These are phyloP conservation scores for Aelia acuminata DNA, from an alignment of 2,888 invertebrate species.

Conservation along the genomic window DNA sequence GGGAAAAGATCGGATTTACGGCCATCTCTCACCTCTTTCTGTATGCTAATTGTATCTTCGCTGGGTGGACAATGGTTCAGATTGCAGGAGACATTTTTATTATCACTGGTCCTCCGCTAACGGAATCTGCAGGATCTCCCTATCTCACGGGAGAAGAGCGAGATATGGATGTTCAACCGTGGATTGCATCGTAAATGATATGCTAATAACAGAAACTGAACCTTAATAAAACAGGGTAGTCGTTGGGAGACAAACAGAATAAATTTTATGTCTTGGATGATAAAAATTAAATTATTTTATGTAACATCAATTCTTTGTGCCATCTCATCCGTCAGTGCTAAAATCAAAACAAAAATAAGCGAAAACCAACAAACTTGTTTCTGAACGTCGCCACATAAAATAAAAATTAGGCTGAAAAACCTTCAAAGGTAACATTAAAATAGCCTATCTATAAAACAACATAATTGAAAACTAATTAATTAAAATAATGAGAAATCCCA, in stretches of 20 bases:
- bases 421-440: no score
- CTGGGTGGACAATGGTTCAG: not conserved
- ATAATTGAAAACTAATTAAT: no score
- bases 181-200: not conserved
- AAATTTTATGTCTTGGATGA: no score
- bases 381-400: no score
- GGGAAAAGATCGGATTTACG: not conserved
- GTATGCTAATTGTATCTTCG: constrained; percentile 22
- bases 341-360: no score
- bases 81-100: constrained; percentile 37
- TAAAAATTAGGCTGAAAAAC: no score
- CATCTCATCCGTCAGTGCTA: no score
- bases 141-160: not conserved
- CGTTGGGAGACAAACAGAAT: not conserved
- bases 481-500: no score
- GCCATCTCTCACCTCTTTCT: constrained; percentile 19
- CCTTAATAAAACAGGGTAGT: not conserved
- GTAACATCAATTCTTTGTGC: no score
- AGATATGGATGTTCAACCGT: not conserved
- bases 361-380: no score
- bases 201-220: not conserved
- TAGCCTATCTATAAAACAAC: no score
- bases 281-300: no score
- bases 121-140: not conserved
- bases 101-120: constrained; percentile 25